Evolutionary conservation across 92 coral and sea anemone genomes (phyloP).

Genomic region (Epizoanthus fatuus): DNA sequence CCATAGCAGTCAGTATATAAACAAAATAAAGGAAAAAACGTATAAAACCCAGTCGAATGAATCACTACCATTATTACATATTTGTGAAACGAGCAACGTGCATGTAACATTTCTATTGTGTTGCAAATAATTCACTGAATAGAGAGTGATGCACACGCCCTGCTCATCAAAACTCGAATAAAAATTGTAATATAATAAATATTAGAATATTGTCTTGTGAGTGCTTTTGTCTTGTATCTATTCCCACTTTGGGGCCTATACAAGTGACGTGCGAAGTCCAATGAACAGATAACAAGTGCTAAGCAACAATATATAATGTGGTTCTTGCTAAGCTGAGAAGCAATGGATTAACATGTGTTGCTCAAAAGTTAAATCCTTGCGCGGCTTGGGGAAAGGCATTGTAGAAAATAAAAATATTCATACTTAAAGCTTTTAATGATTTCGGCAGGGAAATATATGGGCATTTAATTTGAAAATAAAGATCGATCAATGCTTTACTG

Average conservation of each 20-base stretch:
- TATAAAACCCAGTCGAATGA: too few species aligned
- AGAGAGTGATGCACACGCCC: neutral
- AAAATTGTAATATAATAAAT: neutral
- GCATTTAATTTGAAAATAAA: neutral
- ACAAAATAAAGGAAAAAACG: too few species aligned
- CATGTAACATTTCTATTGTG: slow-evolving; percentile 6
- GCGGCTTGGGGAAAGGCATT: slow-evolving; percentile 5
- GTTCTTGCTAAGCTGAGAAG: neutral
- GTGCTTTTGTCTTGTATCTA: slow-evolving; percentile 2
- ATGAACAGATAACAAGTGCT: slow-evolving; percentile 7
- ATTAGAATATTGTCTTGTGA: slow-evolving; percentile 6
- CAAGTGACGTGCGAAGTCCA: slow-evolving; percentile 20
- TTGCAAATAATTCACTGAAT: neutral
- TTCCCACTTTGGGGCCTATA: slow-evolving; percentile 23
- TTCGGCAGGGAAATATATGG: neutral
- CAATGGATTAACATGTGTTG: neutral
- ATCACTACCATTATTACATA: neutral
- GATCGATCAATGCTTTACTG: neutral
- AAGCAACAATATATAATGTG: slow-evolving; percentile 10
- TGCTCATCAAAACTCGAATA: slow-evolving; percentile 16
- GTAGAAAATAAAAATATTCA: neutral
- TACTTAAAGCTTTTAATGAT: neutral
- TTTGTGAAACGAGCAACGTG: neutral
- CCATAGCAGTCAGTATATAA: too few species aligned
- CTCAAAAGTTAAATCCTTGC: neutral